phyloP scores from a whole-genome alignment of 2,888 invertebrate genomes.

The Drosophila testacea region DNA sequence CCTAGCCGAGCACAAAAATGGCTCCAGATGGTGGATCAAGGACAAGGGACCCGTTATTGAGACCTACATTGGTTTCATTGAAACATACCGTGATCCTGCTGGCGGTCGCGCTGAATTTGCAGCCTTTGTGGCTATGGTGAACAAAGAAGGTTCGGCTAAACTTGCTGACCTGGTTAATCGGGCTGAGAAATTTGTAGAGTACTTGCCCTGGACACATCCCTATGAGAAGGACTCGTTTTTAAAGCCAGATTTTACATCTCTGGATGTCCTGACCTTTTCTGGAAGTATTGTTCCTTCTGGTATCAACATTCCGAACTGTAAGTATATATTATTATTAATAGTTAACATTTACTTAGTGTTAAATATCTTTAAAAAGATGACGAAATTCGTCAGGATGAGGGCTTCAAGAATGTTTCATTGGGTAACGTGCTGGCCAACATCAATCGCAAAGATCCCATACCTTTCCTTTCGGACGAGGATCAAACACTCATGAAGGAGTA shows the following conservation, averaged over 20 bases:
- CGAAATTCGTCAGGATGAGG: slow-evolving; percentile 97
- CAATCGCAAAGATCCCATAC: slow-evolving; percentile 87
- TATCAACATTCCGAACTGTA: slow-evolving; percentile 99
- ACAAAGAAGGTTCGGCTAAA: slow-evolving; percentile 96
- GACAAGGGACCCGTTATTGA: slow-evolving; percentile 97
- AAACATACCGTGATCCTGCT: slow-evolving; percentile 96
- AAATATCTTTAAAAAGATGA: slow-evolving; percentile 88
- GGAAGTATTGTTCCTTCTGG: slow-evolving; percentile 98
- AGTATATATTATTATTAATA: slow-evolving; percentile 77
- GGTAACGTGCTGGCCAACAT: slow-evolving; percentile 96
- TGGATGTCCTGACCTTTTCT: slow-evolving; percentile 96
- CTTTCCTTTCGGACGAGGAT: slow-evolving; percentile 93
- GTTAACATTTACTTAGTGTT: neutral
- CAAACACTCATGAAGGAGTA: slow-evolving; percentile 91
- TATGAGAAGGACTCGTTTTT: slow-evolving; percentile 96
- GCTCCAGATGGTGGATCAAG: slow-evolving; percentile 96
- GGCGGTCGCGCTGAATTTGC: slow-evolving; percentile 98
- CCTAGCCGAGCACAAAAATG: slow-evolving; percentile 95
- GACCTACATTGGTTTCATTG: slow-evolving; percentile 95
- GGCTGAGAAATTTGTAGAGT: slow-evolving; percentile 92
- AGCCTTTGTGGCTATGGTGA: slow-evolving; percentile 98
- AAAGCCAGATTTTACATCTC: slow-evolving; percentile 97
- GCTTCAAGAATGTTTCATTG: slow-evolving; percentile 99
- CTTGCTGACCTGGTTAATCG: slow-evolving; percentile 92
- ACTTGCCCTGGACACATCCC: slow-evolving; percentile 93